Base-by-base conservation (phyloP, 2,113 vertebrate species). In the Vimba vimba region DNA sequence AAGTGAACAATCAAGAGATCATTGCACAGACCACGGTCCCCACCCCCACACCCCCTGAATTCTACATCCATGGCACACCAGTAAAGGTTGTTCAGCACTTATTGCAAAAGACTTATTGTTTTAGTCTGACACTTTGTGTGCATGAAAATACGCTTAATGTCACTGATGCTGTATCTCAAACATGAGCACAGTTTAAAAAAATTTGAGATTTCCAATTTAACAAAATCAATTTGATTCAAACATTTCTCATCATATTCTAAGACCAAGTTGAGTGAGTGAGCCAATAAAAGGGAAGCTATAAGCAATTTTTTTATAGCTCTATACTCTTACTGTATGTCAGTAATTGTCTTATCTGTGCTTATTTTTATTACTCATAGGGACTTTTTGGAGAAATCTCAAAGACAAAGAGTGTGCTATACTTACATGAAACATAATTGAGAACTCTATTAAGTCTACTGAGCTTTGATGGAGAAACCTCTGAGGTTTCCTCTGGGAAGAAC, bases 381-480 rank as follows among this genome's bases (percentile, higher is more conserved):
- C 25, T 75, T 75, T 75, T 75, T 12, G 2, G 73, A 27, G n/a
- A 75, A 25, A 75, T 75, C 43, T 45, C 43, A 47, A 75, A 47
- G 71, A 47, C 71, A 47, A 47, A 75, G 43, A 50, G n/a, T 45
- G 43, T 21, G 30, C 69, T 73, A 43, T n/a, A 75, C 43, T 75
- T 75, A 50, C 47, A 74, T 74, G 23, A 47, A 47, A 75, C 12
- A 75, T 75, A 75, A 75, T 47, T 75, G 43, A 50, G 3, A 8
- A 13, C 43, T 75, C 12, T 75, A 71, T 43, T 71, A 43, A 71
- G 68, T 71, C 36, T 50, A 27, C 23, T 75, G 71, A 75, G 45
- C 43, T 79, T 79, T 43, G 3, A 79, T 62, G 21, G 23, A 62
- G 33, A 62, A 62, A 79, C n/a, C 23, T 62, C 77, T 79, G 33